Percentiles rank a stretch among this genome's conserved stretches.
phyloP scores from a whole-genome alignment of 2,797 vertebrate species.

The Syngnathus rostellatus region DNA sequence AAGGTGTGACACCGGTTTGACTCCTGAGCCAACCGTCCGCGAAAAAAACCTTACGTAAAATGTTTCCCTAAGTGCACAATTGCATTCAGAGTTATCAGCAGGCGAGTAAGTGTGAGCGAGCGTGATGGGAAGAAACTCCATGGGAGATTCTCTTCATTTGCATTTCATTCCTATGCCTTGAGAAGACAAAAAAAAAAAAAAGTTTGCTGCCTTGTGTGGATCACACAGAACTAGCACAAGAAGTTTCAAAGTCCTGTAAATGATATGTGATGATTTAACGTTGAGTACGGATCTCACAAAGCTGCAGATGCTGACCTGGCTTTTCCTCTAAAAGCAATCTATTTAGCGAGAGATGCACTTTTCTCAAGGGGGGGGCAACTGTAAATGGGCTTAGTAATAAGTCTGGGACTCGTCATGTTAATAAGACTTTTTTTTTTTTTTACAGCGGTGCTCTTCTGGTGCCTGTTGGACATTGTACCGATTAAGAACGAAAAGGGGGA shows the following conservation, averaged over 20 bases:
- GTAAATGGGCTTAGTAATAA: conserved; percentile 39
- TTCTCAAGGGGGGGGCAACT: conserved; percentile 24
- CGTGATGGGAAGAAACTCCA: conserved; percentile 47
- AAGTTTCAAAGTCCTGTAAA: too few species aligned
- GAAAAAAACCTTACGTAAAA: background rate
- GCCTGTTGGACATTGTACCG: conserved; percentile 93
- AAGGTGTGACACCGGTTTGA: background rate
- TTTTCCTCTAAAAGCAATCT: conserved; percentile 36
- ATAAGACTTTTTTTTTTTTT: conserved; percentile 12
- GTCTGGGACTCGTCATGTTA: conserved; percentile 9
- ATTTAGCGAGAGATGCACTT: conserved; percentile 39
- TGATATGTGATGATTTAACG: too few species aligned
- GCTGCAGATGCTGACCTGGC: conserved; percentile 21
- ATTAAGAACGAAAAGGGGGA: conserved; percentile 99
- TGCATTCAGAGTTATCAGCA: conserved; percentile 42
- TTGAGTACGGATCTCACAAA: too few species aligned
- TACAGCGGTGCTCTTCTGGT: conserved; percentile 90
- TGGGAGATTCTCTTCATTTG: conserved; percentile 44
- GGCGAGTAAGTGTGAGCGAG: conserved; percentile 10
- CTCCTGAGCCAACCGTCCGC: background rate
- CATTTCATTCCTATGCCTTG: background rate
- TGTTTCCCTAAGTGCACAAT: background rate
- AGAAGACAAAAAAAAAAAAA: background rate
- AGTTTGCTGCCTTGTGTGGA: background rate
- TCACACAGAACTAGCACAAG: background rate